Evolutionary conservation across 2,888 invertebrate genomes (phyloP), one percentile per base, ranked within the genome.

Genomic region (Torymus auratus): DNA sequence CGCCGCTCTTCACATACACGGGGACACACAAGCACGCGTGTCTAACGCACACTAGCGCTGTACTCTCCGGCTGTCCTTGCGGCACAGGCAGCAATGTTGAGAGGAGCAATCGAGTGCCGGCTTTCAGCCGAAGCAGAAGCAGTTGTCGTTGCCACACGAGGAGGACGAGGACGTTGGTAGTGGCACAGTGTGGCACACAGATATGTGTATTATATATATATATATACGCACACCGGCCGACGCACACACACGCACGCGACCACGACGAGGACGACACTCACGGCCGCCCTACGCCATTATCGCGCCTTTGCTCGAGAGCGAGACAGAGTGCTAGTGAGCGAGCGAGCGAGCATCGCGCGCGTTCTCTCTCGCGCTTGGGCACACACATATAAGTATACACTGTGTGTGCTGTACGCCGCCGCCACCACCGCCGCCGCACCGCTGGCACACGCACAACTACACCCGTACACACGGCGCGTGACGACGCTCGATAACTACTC

Each of bases 281-380:
- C 60, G 52, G 65, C 67, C 61, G 68, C 67, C 69, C 76, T 69
- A 71, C 64, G 80, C 78, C 78, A 78, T 78, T 78, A 78, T 71
- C 83, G 75, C 75, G 81, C 67, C 70, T 64, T 53, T 4, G 13
- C 23, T 12, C 77, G 13, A 41, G 41, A 41, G 52, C 13, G 53
- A 28, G 52, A 61, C 70, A 2, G 13, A 55, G 28, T 7, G 28
- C 69, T 61, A 14, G 58, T 77, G 55, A 77, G 41, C 55, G 81
- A 82, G 83, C 81, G 50, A 72, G 53, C 67, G 67, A 20, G 67
- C 5, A 53, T 53, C 55, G 55, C 56, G 71, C 41, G 20, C 55
- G 55, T 41, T 17, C 68, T 28, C 20, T 28, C 68, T 41, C 23
- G 15, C 53, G 72, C 61, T 14, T 50, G 60, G 61, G 41, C 41